Conservation (phyloP, 1,140 invertebrate genomes). For the Lepeophtheirus salmonis region DNA sequence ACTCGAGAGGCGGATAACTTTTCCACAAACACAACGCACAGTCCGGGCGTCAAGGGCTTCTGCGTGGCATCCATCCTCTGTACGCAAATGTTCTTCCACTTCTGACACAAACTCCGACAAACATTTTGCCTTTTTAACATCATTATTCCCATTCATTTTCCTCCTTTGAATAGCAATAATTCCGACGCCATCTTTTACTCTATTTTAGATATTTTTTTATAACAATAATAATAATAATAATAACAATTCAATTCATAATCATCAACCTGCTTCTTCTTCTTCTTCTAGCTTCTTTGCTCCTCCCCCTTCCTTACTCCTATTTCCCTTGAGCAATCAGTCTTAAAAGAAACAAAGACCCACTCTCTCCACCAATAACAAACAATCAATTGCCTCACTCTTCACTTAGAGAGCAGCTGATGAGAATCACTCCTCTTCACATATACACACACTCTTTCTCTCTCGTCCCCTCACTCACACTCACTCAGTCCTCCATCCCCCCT, state of each 20-base stretch:
- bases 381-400: background rate
- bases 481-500: too few species aligned
- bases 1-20: background rate
- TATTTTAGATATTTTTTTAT: too few species aligned
- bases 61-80: background rate
- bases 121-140: background rate
- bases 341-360: background rate
- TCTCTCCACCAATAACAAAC: background rate
- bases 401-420: background rate
- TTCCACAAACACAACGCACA: conserved; percentile 15
- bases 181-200: too few species aligned
- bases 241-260: too few species aligned
- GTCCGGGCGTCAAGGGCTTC: background rate
- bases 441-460: too few species aligned
- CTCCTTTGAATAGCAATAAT: too few species aligned
- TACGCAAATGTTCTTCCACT: background rate
- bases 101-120: background rate
- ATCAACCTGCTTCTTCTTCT: background rate
- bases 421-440: too few species aligned
- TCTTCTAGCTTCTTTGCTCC: background rate
- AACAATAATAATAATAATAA: too few species aligned
- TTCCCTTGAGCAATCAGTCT: background rate
- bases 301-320: background rate
- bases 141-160: background rate
- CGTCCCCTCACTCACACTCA: too few species aligned